Evolutionary conservation across 2,113 vertebrate species (phyloP), one percentile per base, ranked within the genome.

Genomic region (Otocyon megalotis): DNA sequence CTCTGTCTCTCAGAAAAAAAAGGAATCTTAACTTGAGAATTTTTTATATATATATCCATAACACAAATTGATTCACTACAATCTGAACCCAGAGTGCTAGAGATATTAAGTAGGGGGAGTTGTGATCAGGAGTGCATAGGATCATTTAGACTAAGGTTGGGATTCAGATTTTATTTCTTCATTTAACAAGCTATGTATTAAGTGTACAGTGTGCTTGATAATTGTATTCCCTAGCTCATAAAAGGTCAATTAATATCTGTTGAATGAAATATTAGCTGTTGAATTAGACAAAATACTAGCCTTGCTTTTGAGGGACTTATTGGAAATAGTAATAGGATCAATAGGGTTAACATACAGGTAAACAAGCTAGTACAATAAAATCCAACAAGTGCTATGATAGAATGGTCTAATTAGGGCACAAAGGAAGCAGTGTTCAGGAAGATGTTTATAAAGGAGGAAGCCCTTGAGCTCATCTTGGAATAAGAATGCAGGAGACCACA

Each of bases 121-220:
- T 90, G 22, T 85, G 71, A 89, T 94, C 37, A 58, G 67, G 54
- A 77, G 16, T 81, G 20, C 72, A 20, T 69, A 20, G 58, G 53
- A 79, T 84, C 26, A 77, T 82, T 71, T 76, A 48, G 16, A 65
- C 13, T 72, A 91, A 50, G 19, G 87, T 88, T 85, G 53, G 74
- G 37, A 19, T 67, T 84, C 79, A 85, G 26, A 71, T 93, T 94
- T 94, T 67, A 74, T 90, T 92, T 12, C 14, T 67, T 94, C 50
- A 69, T 88, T 96, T 96, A 94, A 87, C 2, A 96, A 88, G 53
- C 35, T 62, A 79, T 37, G 3, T 62, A 24, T 90, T 79, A 92
- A 84, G 30, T 28, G 20, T 77, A 71, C 48, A 26, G 9, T 77
- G 11, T 94, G 50, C 37, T 76, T 90, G 74, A 62, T 90, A 94